Evolutionary conservation across 2,888 invertebrate genomes (phyloP), one percentile per base, ranked within the genome.

Genomic region (Pseudoips prasinana): DNA sequence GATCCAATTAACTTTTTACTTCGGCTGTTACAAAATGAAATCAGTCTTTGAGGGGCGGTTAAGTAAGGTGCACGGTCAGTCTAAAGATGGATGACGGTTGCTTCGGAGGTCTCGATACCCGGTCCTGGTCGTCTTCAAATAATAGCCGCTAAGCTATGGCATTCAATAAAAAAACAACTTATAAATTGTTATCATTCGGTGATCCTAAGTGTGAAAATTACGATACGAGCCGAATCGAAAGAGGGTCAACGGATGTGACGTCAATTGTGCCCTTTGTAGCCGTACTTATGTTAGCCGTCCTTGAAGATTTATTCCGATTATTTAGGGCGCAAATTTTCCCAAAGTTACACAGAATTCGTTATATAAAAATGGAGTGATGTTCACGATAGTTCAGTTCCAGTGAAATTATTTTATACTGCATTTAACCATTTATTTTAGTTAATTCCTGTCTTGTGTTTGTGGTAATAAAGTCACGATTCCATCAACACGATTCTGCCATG

Each of bases 221-320:
- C 47, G 42, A 44, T 29, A 33, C 46, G 31, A 58, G 46, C 57
- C 46, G 37, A 42, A 40, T 48, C 44, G 4, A 36, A 62, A 58
- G 58, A 64, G 66, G 64, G 69, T 73, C 71, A 73, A 59, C 64
- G 43, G 43, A 41, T 56, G 58, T 72, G 67, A 77, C 70, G 70
- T 70, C 65, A 68, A 64, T 48, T 19, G 23, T 11, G 10, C 29
- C 11, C 27, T 39, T 33, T 31, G 8, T 7, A 33, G 29, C 19
- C 11, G 4, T 26, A 39, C 27, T 33, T 39, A 10, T 23, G 10
- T 8, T 17, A 26, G 17, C 8, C 24, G 25, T 24, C 25, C 24
- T 35, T 35, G 11, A 22, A 33, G 11, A 27, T 27, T 20, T 24
- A 25, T 31, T 39, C 8, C 5, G 11, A 17, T 6, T 29, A 25